Conservation (phyloP, 92 coral and sea anemone genomes). For the Phenganax stokvisi region DNA sequence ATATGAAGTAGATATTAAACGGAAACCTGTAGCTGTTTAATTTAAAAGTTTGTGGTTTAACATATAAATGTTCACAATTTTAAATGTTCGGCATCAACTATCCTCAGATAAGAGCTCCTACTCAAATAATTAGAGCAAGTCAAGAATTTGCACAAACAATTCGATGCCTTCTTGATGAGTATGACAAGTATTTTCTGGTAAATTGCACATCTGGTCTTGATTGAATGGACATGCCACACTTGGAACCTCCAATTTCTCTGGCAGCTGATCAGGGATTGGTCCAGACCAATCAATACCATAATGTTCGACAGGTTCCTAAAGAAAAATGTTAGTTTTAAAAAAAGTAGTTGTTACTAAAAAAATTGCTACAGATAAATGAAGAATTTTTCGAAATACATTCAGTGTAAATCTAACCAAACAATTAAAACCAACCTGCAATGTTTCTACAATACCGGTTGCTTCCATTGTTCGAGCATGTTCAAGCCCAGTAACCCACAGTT, state of each 20-base stretch:
- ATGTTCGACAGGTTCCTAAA: constrained; percentile 40
- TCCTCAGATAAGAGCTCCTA: neutral
- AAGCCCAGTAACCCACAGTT: constrained; percentile 49
- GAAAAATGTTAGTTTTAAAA: neutral
- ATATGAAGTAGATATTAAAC: neutral
- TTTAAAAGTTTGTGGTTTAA: neutral
- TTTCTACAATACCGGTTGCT: constrained; percentile 2
- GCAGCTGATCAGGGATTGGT: constrained; percentile 40
- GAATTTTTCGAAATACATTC: neutral
- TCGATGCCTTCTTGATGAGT: constrained; percentile 41
- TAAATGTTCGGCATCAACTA: constrained; percentile 2
- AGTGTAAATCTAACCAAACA: neutral
- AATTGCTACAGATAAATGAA: neutral
- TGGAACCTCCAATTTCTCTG: constrained; percentile 45
- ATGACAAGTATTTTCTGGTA: constrained; percentile 39
- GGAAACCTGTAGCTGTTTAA: neutral
- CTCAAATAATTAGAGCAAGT: constrained; percentile 7
- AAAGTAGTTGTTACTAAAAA: neutral
- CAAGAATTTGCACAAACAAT: constrained; percentile 31
- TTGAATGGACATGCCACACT: constrained; percentile 43
- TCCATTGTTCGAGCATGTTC: neutral
- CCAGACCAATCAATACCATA: constrained; percentile 54
- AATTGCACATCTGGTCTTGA: constrained; percentile 36
- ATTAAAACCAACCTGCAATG: neutral
- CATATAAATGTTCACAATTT: neutral